Evolutionary conservation across 2,797 vertebrate species (phyloP).

Genomic region (Micropoecilia bifurca): DNA sequence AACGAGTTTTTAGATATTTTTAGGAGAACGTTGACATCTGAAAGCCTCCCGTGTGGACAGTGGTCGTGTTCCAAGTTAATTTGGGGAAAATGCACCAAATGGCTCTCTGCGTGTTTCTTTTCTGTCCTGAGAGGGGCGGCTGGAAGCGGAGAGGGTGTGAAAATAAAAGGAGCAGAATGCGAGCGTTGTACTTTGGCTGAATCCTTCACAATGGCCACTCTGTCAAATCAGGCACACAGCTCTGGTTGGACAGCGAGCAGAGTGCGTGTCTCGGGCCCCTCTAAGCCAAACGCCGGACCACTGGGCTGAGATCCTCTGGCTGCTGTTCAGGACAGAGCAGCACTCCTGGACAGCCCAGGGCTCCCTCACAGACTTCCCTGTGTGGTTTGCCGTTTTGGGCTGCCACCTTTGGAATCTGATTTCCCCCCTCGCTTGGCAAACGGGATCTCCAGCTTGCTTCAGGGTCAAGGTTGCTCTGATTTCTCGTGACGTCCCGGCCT

Average conservation of each 20-base stretch:
- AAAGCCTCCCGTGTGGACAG: conserved; percentile 7
- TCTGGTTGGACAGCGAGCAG: conserved; percentile 66
- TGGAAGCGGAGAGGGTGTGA: conserved; percentile 37
- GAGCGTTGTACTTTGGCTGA: conserved; percentile 56
- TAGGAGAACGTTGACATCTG: neutral
- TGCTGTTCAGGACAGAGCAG: conserved; percentile 46
- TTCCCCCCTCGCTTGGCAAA: conserved; percentile 19
- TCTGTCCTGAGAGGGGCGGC: conserved; percentile 24
- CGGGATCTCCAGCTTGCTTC: conserved; percentile 16
- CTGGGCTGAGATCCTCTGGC: conserved; percentile 51
- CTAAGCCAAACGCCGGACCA: conserved; percentile 67
- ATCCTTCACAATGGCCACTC: conserved; percentile 64
- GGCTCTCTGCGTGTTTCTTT: conserved; percentile 19
- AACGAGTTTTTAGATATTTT: neutral
- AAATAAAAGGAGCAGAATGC: conserved; percentile 46
- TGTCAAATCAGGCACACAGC: conserved; percentile 58
- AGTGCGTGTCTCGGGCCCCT: conserved; percentile 48
- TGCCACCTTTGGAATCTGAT: conserved; percentile 17
- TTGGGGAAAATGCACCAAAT: conserved; percentile 30
- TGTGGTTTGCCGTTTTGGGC: conserved; percentile 11
- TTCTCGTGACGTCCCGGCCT: neutral
- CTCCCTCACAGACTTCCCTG: conserved; percentile 36
- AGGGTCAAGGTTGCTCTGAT: conserved; percentile 28
- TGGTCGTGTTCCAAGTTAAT: conserved; percentile 16
- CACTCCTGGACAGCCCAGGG: conserved; percentile 31